phyloP scores from a whole-genome alignment of 2,888 invertebrate genomes.

The Calliphora vomitoria region DNA sequence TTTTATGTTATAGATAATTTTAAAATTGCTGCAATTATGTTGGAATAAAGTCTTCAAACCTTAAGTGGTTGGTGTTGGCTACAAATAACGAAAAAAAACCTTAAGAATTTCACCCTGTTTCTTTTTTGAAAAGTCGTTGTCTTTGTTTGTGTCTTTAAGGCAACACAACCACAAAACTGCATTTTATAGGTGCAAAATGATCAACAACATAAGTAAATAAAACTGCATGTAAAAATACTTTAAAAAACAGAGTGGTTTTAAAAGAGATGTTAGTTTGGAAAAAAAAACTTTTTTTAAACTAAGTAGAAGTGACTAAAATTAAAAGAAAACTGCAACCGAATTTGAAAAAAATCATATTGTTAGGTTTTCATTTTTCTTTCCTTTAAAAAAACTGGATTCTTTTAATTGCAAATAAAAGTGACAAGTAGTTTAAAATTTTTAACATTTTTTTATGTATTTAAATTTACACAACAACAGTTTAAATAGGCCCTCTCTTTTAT shows the following conservation, averaged over 20 bases:
- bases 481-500: no score
- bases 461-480: no score
- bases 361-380: no score
- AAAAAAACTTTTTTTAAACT: no score
- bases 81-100: not conserved
- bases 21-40: not conserved
- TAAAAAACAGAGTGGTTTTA: not conserved
- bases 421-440: no score
- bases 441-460: no score
- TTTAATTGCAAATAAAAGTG: no score
- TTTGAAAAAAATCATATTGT: no score
- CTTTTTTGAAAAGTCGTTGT: not conserved
- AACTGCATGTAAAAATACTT: constrained; percentile 1
- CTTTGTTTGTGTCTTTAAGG: constrained; percentile 11
- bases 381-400: no score
- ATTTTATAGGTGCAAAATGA: constrained; percentile 7
- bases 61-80: not conserved
- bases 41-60: constrained; percentile 10
- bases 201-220: constrained; percentile 10
- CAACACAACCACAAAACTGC: constrained; percentile 31
- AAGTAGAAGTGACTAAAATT: no score
- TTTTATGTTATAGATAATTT: not conserved
- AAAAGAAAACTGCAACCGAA: no score
- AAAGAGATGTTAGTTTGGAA: not conserved
- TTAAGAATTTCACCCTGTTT: constrained; percentile 29